Conservation (phyloP, 2,888 invertebrate genomes). For the Pheosia gnoma region DNA sequence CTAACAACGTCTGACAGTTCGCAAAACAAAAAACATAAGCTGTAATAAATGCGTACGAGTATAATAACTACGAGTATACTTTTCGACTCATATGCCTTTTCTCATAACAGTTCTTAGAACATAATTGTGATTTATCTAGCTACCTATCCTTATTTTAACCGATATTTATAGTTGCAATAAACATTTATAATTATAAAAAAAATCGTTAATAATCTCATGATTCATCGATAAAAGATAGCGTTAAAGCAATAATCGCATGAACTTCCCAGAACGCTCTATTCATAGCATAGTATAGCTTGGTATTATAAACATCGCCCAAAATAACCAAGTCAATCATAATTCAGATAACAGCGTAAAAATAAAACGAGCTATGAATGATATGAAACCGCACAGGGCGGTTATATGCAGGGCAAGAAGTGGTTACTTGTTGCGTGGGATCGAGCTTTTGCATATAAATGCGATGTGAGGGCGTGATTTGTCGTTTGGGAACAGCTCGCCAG, state of each 20-base stretch:
- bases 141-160: too few species aligned
- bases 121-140: too few species aligned
- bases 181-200: background rate
- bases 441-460: constrained; percentile 62
- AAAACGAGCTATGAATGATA: constrained; percentile 8
- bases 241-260: background rate
- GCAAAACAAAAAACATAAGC: too few species aligned
- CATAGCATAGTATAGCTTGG: background rate
- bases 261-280: constrained; percentile 4
- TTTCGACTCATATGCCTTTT: too few species aligned
- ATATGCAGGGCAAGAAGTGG: constrained; percentile 55
- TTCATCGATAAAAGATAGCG: constrained; percentile 1
- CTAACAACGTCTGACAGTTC: too few species aligned
- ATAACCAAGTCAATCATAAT: constrained; percentile 41
- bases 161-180: too few species aligned
- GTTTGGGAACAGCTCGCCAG: constrained; percentile 48
- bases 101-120: too few species aligned
- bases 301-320: constrained; percentile 11
- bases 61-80: too few species aligned
- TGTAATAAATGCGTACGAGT: too few species aligned
- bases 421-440: constrained; percentile 73
- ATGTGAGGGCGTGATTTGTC: constrained; percentile 63
- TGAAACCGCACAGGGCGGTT: constrained; percentile 16
- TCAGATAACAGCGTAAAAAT: constrained; percentile 29
- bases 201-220: constrained; percentile 3